Conservation (phyloP, 53 echinoderm and acorn worm species). For the Stichopus horrens region DNA sequence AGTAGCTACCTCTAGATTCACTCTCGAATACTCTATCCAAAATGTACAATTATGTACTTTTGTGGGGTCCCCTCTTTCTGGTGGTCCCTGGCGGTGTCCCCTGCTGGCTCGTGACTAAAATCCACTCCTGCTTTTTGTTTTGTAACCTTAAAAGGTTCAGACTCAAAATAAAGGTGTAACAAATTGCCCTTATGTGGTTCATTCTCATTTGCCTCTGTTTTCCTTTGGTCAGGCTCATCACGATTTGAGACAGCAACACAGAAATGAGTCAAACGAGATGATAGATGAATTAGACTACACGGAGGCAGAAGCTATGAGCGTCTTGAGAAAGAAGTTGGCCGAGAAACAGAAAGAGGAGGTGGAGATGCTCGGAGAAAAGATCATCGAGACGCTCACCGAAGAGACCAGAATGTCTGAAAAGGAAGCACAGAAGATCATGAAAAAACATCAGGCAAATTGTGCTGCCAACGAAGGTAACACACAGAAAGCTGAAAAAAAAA, state of each 20-base stretch:
- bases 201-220: slow-evolving; percentile 23
- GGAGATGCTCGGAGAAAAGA: slow-evolving; percentile 61
- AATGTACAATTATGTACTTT: too few species aligned
- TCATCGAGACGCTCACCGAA: slow-evolving; percentile 77
- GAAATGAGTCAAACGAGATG: slow-evolving; percentile 75
- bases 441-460: slow-evolving; percentile 72
- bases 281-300: slow-evolving; percentile 87
- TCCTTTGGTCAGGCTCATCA: slow-evolving; percentile 77
- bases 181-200: background rate
- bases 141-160: too few species aligned
- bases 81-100: too few species aligned
- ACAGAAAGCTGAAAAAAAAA: background rate
- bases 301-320: slow-evolving; percentile 82
- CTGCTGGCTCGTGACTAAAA: too few species aligned
- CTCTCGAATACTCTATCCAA: too few species aligned
- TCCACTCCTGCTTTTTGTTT: too few species aligned
- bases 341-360: slow-evolving; percentile 59
- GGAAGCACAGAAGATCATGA: slow-evolving; percentile 75
- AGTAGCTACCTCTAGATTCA: too few species aligned
- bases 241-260: slow-evolving; percentile 85
- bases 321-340: slow-evolving; percentile 77
- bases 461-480: slow-evolving; percentile 71
- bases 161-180: too few species aligned
- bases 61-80: too few species aligned
- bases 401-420: slow-evolving; percentile 78